phyloP scores from a whole-genome alignment of 1,140 invertebrate genomes.

The Trinorchestia longiramus region DNA sequence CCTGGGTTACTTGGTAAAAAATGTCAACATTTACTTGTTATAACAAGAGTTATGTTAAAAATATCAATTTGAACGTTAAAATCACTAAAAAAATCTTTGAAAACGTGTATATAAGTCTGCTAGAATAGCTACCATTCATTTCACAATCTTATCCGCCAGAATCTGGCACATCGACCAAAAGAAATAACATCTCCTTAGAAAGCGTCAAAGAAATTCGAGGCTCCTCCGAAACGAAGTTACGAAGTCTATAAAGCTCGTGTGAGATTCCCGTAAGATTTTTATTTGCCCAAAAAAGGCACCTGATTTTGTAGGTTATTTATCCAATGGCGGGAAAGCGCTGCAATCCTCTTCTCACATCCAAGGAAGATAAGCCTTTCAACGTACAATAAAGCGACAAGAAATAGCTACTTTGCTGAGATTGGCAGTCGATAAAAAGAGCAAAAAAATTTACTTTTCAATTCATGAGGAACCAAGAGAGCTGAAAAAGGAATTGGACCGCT shows the following conservation, averaged over 20 bases:
- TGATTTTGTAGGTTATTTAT: background rate
- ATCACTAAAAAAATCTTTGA: no score
- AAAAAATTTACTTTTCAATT: no score
- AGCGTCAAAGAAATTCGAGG: background rate
- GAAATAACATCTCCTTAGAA: background rate
- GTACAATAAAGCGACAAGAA: background rate
- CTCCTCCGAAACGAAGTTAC: background rate
- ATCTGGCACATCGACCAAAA: background rate
- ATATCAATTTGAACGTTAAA: no score
- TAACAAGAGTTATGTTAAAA: no score
- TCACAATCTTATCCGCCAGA: background rate
- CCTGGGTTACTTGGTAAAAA: no score
- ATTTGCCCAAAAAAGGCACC: background rate
- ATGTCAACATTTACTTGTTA: no score
- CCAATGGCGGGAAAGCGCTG: background rate
- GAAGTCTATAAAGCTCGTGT: background rate
- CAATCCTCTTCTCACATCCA: background rate
- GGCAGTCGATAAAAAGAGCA: background rate
- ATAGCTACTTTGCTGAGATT: background rate
- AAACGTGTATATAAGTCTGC: no score
- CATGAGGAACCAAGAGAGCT: no score
- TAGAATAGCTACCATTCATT: no score
- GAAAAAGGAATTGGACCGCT: no score
- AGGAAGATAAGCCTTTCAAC: slow-evolving; percentile 40
- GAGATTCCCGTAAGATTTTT: background rate